Conservation (phyloP, 2,888 invertebrate genomes). For the Fragum fragum region DNA sequence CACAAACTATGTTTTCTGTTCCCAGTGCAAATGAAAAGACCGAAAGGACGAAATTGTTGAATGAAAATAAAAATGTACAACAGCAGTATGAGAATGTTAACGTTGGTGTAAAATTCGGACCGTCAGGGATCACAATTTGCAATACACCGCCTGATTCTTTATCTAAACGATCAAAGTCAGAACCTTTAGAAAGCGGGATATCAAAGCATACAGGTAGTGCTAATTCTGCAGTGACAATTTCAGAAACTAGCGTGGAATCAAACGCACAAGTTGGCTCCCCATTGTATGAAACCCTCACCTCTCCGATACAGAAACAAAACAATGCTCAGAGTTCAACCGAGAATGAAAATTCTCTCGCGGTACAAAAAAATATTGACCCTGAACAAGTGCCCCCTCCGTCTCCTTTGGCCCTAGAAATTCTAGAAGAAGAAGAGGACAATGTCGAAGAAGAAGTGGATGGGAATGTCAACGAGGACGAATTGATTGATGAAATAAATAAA, state of each 20-base stretch:
- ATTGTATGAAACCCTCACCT: slow-evolving; percentile 11
- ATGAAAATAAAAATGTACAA: slow-evolving; percentile 16
- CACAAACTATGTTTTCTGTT: slow-evolving; percentile 58
- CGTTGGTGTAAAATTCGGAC: slow-evolving; percentile 46
- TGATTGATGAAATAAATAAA: slow-evolving; percentile 56
- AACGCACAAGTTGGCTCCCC: background rate
- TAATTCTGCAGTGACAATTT: too few relatives aligned
- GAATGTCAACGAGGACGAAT: slow-evolving; percentile 41
- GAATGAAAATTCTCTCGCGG: background rate
- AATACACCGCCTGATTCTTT: slow-evolving; percentile 8
- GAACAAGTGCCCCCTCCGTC: slow-evolving; percentile 76
- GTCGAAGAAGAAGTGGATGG: slow-evolving; percentile 58
- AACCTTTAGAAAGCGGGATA: too few relatives aligned
- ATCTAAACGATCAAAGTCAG: background rate
- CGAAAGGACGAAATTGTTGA: slow-evolving; percentile 1
- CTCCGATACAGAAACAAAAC: background rate
- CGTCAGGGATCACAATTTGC: slow-evolving; percentile 31
- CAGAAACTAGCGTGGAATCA: background rate
- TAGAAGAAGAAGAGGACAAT: slow-evolving; percentile 68
- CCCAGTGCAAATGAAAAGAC: slow-evolving; percentile 25
- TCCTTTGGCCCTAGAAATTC: slow-evolving; percentile 71
- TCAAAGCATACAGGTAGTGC: too few relatives aligned
- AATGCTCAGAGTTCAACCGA: background rate
- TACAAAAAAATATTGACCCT: background rate
- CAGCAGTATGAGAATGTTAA: slow-evolving; percentile 54